Conservation (phyloP, 2,113 vertebrate genomes). For the Anseranas semipalmata region DNA sequence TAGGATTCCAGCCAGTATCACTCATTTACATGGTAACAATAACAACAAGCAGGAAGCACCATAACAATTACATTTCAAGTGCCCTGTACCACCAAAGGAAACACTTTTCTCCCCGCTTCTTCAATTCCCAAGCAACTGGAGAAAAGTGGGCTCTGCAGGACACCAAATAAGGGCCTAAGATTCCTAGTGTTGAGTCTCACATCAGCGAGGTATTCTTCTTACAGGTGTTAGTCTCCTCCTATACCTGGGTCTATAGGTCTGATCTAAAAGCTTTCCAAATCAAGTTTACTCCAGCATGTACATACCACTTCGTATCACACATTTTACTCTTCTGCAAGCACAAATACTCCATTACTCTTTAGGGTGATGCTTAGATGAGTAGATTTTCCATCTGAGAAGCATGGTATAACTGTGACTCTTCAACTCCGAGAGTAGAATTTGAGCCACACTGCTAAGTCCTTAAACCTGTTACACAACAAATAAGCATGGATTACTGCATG, state of each 20-base stretch:
- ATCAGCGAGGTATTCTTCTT: neutral
- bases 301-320: neutral
- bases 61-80: neutral
- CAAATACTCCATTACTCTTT: neutral
- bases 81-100: neutral
- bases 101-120: neutral
- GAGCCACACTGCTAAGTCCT: slow-evolving; percentile 39
- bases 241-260: neutral
- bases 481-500: slow-evolving; percentile 78
- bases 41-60: neutral
- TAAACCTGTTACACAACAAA: slow-evolving; percentile 80
- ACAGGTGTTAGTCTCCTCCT: neutral
- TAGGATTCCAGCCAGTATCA: neutral
- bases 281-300: neutral
- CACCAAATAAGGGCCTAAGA: neutral
- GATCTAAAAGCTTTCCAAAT: neutral
- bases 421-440: neutral
- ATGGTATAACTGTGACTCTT: neutral
- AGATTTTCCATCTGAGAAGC: neutral
- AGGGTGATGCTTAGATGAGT: accelerated
- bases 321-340: neutral
- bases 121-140: neutral
- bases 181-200: neutral
- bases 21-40: neutral
- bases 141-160: neutral